phyloP scores from a whole-genome alignment of 2,797 vertebrate species.

The Enteromius anoplus region DNA sequence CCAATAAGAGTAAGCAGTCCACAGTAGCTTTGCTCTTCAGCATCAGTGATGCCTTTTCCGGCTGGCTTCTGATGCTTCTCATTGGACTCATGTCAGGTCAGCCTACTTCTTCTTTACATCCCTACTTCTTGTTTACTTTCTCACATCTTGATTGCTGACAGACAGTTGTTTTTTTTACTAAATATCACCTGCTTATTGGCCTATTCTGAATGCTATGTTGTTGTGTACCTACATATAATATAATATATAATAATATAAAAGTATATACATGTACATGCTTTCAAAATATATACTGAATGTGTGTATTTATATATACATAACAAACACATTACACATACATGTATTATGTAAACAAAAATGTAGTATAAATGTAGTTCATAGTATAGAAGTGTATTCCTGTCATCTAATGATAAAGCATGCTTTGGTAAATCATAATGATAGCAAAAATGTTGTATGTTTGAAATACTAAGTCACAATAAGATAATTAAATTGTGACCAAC shows the following conservation, averaged over 20 bases:
- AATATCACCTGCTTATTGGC: background rate
- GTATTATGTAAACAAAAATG: no score
- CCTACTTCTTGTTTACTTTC: background rate
- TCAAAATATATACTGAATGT: no score
- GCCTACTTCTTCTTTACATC: conserved; percentile 39
- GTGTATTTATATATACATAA: no score
- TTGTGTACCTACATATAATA: no score
- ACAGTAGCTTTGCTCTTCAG: conserved; percentile 85
- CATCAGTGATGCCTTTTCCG: conserved; percentile 92
- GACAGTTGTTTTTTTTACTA: background rate
- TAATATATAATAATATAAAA: no score
- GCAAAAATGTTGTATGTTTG: background rate
- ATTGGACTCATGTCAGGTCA: conserved; percentile 93
- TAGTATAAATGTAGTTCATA: background rate
- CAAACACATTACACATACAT: no score
- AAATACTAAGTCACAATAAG: background rate
- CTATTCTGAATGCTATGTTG: background rate
- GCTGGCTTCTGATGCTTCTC: conserved; percentile 95
- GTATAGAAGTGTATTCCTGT: background rate
- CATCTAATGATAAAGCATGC: background rate
- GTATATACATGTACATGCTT: no score
- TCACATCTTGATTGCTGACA: background rate
- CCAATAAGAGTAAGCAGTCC: conserved; percentile 89
- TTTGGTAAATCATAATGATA: background rate
- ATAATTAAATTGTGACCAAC: background rate